phyloP scores from a whole-genome alignment of 2,797 vertebrate species.

The Gobio occitaniae region DNA sequence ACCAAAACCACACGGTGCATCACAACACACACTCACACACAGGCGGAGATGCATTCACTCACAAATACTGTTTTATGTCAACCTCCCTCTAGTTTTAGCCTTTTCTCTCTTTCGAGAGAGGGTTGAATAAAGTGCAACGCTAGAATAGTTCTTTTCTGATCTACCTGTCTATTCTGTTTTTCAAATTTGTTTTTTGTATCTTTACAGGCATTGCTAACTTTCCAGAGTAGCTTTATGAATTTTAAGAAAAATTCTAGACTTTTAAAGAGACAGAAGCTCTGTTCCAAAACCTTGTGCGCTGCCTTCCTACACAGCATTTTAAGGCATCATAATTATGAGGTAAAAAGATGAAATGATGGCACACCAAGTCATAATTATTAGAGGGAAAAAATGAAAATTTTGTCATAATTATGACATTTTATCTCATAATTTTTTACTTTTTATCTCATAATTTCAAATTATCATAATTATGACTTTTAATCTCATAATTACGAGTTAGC shows the following conservation, averaged over 20 bases:
- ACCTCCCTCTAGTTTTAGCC: not conserved
- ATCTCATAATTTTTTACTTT: not conserved
- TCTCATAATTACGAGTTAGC: not conserved
- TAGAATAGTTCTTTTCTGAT: not conserved
- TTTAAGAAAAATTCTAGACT: not conserved
- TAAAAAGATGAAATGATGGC: not conserved
- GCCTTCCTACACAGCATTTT: not conserved
- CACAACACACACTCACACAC: slow-evolving; percentile 26
- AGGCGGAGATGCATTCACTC: not conserved
- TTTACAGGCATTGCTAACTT: not conserved
- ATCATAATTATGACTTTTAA: not conserved
- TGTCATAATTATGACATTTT: not conserved
- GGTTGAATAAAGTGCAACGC: not conserved
- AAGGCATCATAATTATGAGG: not conserved
- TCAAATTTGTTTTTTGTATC: not conserved
- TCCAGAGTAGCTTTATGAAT: not conserved
- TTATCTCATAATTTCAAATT: not conserved
- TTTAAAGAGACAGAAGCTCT: not conserved
- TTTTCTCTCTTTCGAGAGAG: not conserved
- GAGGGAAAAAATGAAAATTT: too few relatives aligned
- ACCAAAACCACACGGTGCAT: slow-evolving; percentile 52
- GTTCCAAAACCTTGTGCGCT: not conserved
- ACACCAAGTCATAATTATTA: not conserved
- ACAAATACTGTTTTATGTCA: not conserved
- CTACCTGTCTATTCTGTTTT: too few relatives aligned